Evolutionary conservation across 1,140 invertebrate species (phyloP).

Genomic region (Calephelis nemesis): DNA sequence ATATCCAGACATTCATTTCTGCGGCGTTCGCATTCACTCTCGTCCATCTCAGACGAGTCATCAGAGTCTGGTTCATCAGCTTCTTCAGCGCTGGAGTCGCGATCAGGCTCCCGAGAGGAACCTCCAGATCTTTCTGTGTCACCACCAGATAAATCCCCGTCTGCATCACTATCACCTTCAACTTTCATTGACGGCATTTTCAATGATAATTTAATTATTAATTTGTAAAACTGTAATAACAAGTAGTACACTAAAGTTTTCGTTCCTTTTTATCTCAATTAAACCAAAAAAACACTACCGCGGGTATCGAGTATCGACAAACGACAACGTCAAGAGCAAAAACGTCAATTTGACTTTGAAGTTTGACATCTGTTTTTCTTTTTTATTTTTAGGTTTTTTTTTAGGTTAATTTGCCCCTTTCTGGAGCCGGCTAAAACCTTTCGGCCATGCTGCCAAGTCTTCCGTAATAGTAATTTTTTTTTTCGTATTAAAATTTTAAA

Average conservation of each 20-base stretch:
- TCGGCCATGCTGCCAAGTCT: no score
- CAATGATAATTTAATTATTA: not conserved
- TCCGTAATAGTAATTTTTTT: no score
- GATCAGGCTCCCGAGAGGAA: conserved; percentile 81
- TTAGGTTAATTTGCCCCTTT: no score
- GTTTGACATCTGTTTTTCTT: not conserved
- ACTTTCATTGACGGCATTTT: conserved; percentile 80
- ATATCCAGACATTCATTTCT: conserved; percentile 91
- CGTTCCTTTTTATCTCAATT: conserved; percentile 36
- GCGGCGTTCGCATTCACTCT: conserved; percentile 92
- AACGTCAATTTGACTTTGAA: conserved; percentile 18
- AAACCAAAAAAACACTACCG: conserved; percentile 26
- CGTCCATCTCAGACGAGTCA: conserved; percentile 94
- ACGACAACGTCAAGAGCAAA: conserved; percentile 28
- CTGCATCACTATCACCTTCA: conserved; percentile 80
- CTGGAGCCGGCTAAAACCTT: no score
- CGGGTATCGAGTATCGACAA: conserved; percentile 27
- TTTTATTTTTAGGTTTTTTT: no score
- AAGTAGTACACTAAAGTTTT: conserved; percentile 25
- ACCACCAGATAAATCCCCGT: conserved; percentile 81
- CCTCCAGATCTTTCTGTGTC: conserved; percentile 82
- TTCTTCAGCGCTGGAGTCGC: conserved; percentile 86
- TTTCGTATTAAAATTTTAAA: no score
- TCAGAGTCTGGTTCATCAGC: conserved; percentile 87
- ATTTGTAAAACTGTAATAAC: not conserved